Percentiles rank a stretch among this genome's conserved stretches.
Evolutionary conservation across 2,888 invertebrate genomes (phyloP).

Genomic region (Diaperis boleti): DNA sequence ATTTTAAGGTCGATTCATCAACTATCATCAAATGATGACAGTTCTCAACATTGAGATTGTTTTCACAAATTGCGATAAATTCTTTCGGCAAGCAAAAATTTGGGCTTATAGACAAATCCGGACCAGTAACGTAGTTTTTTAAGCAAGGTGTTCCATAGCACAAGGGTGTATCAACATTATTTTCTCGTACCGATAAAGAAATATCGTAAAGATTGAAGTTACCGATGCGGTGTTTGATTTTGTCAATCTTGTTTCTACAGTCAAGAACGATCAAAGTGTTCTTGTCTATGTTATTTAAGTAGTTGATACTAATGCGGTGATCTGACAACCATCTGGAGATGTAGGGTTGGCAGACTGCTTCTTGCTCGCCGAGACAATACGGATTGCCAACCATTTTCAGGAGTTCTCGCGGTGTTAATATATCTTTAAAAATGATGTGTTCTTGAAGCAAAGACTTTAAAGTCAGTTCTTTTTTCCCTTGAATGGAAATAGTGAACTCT

Average conservation of each 20-base stretch:
- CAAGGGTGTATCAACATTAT: neutral
- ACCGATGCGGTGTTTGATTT: neutral
- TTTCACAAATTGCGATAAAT: conserved; percentile 7
- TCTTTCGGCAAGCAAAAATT: neutral
- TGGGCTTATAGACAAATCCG: neutral
- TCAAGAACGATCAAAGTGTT: neutral
- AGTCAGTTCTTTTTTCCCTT: neutral
- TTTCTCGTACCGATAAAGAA: neutral
- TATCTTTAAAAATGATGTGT: neutral
- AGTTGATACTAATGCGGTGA: neutral
- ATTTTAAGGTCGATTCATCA: conserved; percentile 7
- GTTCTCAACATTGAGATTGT: neutral
- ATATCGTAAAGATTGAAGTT: conserved; percentile 3
- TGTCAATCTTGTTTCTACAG: neutral
- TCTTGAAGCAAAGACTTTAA: neutral
- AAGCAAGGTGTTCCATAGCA: conserved; percentile 7
- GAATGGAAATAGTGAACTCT: neutral
- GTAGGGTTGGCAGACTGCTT: neutral
- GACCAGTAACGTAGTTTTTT: conserved; percentile 5
- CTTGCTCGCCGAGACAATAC: neutral
- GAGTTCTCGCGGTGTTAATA: neutral
- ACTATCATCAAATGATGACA: conserved; percentile 9
- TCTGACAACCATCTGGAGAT: neutral
- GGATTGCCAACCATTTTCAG: neutral
- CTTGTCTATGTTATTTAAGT: neutral